Conservation (phyloP, 1,140 invertebrate species). For the Bombyx mori region ASM3026992v2 NC_085127.1:8622001-8622500, state of each 20-base stretch:
- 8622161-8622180: conserved; percentile 84
- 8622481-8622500: conserved; percentile 16
- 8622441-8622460: conserved; percentile 14
- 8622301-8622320: conserved; percentile 87
- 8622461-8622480: conserved; percentile 17
- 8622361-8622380: conserved; percentile 95
- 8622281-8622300: conserved; percentile 82
- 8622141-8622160: conserved; percentile 90
- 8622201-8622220: conserved; percentile 36
- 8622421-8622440: conserved; percentile 37
- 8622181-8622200: conserved; percentile 83
- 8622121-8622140: conserved; percentile 89
- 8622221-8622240: conserved; percentile 26
- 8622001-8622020: conserved; percentile 96
- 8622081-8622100: conserved; percentile 87
- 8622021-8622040: conserved; percentile 95
- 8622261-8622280: conserved; percentile 77
- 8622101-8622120: conserved; percentile 71
- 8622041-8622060: conserved; percentile 96
- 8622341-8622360: conserved; percentile 94
- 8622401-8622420: conserved; percentile 76
- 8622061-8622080: conserved; percentile 93
- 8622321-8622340: conserved; percentile 91
- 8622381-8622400: conserved; percentile 84
- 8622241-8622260: conserved; percentile 70